These are phyloP conservation scores for Sphaerodactylus townsendi DNA, from an alignment of 2,113 vertebrate species.

Conservation along the genomic window DNA sequence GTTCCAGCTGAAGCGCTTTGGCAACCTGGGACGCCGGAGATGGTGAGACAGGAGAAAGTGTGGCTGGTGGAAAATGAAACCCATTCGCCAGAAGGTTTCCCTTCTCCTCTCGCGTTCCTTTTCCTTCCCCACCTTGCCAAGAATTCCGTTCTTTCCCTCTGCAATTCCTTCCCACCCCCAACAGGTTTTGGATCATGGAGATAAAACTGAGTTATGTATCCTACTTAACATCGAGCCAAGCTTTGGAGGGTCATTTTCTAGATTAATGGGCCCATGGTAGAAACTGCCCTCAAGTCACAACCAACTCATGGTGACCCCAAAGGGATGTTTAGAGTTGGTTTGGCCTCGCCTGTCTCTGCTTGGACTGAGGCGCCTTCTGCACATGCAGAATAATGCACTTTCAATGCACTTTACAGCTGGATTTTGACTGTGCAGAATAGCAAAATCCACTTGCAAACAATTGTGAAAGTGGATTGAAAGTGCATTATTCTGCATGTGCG, in stretches of 20 bases:
- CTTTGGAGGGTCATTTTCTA: accelerated
- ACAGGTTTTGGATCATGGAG: not conserved
- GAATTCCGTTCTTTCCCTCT: not conserved
- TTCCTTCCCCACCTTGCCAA: conserved; percentile 43
- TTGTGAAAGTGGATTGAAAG: too few species aligned
- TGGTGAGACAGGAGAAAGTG: conserved; percentile 38
- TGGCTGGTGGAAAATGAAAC: conserved; percentile 67
- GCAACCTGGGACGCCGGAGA: conserved; percentile 65
- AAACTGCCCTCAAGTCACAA: too few species aligned
- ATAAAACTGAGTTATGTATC: accelerated
- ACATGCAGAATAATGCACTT: too few species aligned
- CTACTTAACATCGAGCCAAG: not conserved
- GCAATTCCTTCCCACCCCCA: not conserved
- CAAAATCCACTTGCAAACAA: too few species aligned
- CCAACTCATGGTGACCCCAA: too few species aligned
- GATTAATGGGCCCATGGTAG: too few species aligned
- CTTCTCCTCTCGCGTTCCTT: conserved; percentile 25
- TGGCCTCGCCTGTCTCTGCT: too few species aligned
- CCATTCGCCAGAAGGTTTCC: conserved; percentile 53
- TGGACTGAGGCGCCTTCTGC: too few species aligned
- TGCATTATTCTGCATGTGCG: too few species aligned
- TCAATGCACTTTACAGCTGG: too few species aligned
- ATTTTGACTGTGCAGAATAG: too few species aligned
- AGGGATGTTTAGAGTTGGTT: too few species aligned
- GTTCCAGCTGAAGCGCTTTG: conserved; percentile 73